Base-by-base conservation (phyloP, 2,797 vertebrate genomes). In the Falco novaeseelandiae region DNA sequence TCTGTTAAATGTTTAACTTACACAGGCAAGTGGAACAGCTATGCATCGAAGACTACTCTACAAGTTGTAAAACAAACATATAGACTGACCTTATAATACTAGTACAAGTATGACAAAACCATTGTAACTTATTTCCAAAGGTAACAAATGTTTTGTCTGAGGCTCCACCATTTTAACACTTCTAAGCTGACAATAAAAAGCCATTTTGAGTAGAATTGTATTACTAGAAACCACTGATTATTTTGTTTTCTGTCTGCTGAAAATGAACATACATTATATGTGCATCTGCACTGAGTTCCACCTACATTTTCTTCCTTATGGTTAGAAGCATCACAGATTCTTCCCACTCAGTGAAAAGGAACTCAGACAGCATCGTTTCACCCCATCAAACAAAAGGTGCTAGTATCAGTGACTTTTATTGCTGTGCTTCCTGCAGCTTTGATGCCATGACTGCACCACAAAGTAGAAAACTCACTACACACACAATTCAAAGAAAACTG, bases 121-220 rank as follows among this genome's bases (percentile, higher is more conserved):
- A 90, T 94, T 76, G 91, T 63, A 91, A 95, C 87, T 94, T 72
- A 88, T 92, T 92, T 78, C 80, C 87, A 96, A 97, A 96, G 80
- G 71, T 95, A 97, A 96, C 66, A 89, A 93, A 96, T 95, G 58
- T 96, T 97, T 97, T 87, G 91, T 96, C 87, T 97, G 90, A 95
- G 94, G 88, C 26, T 93, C 86, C 54, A 87, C 71, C 84, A 30
- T 73, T 94, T 96, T 74, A 84, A 94, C 84, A n/a, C 67, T 90
- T 82, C 81, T 54, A 84, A 95, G 87, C 27, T 57, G 76, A 72
- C 55, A 70, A 77, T 42, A 54, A 72, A 86, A 94, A 79, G 52
- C 40, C 88, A 58, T 91, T 95, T 82, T 62, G 83, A 91, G 72
- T 69, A 88, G 86, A 85, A 95, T 26, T 14, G 0, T 80, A 40